These are phyloP conservation scores for Empidonax alnorum DNA, from an alignment of 2,113 vertebrate genomes.

Conservation along the genomic window DNA sequence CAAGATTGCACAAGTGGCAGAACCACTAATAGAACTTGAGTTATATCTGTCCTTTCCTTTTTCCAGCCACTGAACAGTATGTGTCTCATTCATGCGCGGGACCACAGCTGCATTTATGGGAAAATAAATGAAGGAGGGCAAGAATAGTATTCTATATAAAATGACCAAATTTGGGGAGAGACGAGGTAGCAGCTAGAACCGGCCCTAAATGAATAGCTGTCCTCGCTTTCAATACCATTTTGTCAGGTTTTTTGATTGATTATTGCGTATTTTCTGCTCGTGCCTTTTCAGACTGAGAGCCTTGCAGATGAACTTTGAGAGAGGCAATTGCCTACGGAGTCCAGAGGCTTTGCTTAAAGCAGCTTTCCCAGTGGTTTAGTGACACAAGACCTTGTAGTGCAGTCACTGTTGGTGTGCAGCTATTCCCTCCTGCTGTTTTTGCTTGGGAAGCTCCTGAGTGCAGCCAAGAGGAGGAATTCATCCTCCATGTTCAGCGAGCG, in stretches of 20 bases:
- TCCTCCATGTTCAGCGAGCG: background rate
- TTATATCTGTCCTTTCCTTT: constrained; percentile 43
- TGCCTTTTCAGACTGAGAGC: constrained; percentile 15
- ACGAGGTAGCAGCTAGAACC: background rate
- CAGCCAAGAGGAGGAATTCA: background rate
- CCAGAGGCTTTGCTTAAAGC: background rate
- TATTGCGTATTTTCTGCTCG: constrained; percentile 8
- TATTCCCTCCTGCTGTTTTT: background rate
- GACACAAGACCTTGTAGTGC: background rate
- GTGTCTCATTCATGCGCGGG: background rate
- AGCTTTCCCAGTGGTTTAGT: background rate
- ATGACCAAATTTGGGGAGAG: constrained; percentile 18
- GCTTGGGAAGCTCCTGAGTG: background rate
- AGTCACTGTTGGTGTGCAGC: background rate
- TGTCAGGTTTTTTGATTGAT: constrained; percentile 34
- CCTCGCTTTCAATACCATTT: background rate
- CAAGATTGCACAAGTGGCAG: constrained; percentile 35
- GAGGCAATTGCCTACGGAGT: background rate
- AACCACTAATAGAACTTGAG: constrained; percentile 6
- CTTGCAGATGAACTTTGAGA: background rate
- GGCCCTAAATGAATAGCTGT: background rate
- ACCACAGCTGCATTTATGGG: constrained; percentile 36
- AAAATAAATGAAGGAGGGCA: constrained; percentile 30
- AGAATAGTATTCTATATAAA: constrained; percentile 24
- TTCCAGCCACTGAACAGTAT: background rate